A percentile compares a stretch with the other conserved stretches of the same genome.
Evolutionary conservation across 2,797 vertebrate species (phyloP).

Genomic region (Sandelia bainsii): DNA sequence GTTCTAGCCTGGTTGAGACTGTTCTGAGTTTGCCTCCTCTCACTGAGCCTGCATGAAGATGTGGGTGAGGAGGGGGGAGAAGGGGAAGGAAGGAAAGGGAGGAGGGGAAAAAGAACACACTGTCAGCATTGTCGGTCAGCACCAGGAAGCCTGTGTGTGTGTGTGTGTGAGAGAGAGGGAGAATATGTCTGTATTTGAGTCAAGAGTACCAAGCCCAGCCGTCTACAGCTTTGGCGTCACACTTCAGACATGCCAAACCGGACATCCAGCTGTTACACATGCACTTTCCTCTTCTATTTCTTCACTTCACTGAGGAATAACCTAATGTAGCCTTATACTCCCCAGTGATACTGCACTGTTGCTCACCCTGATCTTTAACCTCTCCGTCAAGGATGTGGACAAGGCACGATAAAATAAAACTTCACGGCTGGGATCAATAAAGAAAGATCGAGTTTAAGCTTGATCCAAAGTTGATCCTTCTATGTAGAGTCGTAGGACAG

Average conservation of each 20-base stretch:
- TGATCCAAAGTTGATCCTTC: constrained; percentile 9
- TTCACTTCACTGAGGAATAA: constrained; percentile 1
- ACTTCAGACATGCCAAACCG: constrained; percentile 11
- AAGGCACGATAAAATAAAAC: background rate
- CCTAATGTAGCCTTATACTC: background rate
- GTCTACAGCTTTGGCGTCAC: constrained; percentile 14
- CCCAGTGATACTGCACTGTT: background rate
- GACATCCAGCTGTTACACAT: constrained; percentile 35
- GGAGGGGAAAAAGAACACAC: constrained; percentile 57
- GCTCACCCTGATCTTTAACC: constrained; percentile 14
- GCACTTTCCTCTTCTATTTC: background rate
- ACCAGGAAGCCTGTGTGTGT: constrained; percentile 24
- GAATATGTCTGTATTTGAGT: constrained; percentile 22
- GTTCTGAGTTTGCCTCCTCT: constrained; percentile 49
- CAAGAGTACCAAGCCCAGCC: background rate
- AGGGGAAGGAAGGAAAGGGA: constrained; percentile 66
- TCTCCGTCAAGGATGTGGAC: background rate
- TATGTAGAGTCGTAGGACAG: background rate
- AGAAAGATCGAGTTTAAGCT: background rate
- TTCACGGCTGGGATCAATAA: background rate
- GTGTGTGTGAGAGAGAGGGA: constrained; percentile 6
- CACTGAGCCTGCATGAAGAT: constrained; percentile 37
- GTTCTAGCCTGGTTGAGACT: constrained; percentile 53
- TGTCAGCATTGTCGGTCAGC: constrained; percentile 58
- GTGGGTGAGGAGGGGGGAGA: constrained; percentile 5